Evolutionary conservation across 2,888 invertebrate genomes (phyloP), one percentile per base, ranked within the genome.

Genomic region (Lepidocyrtinus sp.): DNA sequence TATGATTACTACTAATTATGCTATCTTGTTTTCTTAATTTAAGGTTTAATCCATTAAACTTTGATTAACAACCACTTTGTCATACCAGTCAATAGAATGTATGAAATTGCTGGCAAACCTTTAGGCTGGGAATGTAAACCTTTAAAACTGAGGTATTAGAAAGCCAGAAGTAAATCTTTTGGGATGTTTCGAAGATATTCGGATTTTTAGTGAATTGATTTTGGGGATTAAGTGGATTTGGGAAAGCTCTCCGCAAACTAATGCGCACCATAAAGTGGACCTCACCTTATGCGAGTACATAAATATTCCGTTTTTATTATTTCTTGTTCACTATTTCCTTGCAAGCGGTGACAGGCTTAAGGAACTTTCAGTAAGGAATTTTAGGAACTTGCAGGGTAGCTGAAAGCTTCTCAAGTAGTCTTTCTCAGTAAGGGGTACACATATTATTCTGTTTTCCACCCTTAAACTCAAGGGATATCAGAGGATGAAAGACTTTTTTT

Each of bases 381-480:
- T 70, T 65, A 61, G 76, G 71, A 27, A 59, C 45, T 65, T 67
- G 71, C 76, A 64, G 71, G 26, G 21, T 59, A 24, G 19, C 63
- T 64, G 55, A 76, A 71, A 76, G 64, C 24, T 63, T 71, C 65
- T 36, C 24, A 27, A 64, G 55, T 70, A 55, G 65, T 62, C 64
- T 77, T 70, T 70, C 76, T 25, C 76, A 24, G 76, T 64, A 70
- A 71, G 76, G 76, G 76, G 76, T 71, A 71, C 71, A 63, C 76
- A 77, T 70, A 63, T 71, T 71, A 64, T 71, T 50, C 50, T 50
- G 50, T 50, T 50, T 17, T 7, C 50, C 36, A 7, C 36, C 12
- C 5, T 36, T 12, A 12, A 17, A 12, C 50, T 17, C 50, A 50
- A 50, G 50, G 50, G 50, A 50, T 50, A 50, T 50, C n/a, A 50